Percentiles rank a stretch among this genome's conserved stretches.
Evolutionary conservation across 2,113 vertebrate genomes (phyloP).

Genomic region (Tetrax tetrax): DNA sequence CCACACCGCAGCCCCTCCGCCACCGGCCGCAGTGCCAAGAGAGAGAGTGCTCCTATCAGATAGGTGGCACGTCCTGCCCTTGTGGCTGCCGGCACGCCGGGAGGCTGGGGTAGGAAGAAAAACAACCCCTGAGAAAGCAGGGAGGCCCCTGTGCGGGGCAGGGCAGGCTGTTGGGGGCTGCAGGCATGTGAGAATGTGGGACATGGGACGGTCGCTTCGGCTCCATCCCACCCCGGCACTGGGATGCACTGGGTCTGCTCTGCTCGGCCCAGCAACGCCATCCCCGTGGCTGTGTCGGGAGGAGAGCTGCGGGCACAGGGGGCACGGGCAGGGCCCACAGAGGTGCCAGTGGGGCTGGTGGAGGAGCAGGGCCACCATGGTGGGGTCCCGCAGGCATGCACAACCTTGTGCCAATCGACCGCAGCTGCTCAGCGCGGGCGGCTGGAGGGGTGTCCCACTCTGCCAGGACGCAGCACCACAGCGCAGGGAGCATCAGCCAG

Average conservation of each 20-base stretch:
- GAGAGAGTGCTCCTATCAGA: slow-evolving; percentile 67
- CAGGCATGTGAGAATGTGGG: background rate
- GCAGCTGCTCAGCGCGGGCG: rapidly evolving
- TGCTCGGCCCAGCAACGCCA: rapidly evolving
- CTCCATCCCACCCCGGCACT: rapidly evolving
- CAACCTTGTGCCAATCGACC: background rate
- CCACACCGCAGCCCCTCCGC: background rate
- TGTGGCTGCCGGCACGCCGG: slow-evolving; percentile 13
- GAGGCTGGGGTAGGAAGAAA: slow-evolving; percentile 42
- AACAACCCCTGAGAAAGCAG: slow-evolving; percentile 21
- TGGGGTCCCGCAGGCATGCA: background rate
- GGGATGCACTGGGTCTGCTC: rapidly evolving
- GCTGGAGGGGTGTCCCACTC: background rate
- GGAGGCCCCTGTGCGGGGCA: background rate
- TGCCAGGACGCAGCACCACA: rapidly evolving
- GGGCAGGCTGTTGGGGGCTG: background rate
- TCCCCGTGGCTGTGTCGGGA: background rate
- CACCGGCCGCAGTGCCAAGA: background rate
- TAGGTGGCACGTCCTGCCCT: slow-evolving; percentile 54
- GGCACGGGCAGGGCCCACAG: background rate
- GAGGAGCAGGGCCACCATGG: background rate
- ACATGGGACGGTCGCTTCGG: rapidly evolving
- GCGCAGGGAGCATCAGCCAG: background rate
- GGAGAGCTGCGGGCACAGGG: background rate
- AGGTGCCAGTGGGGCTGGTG: background rate